phyloP scores from a whole-genome alignment of 2,888 invertebrate genomes.

The Euplagia quadripunctaria region DNA sequence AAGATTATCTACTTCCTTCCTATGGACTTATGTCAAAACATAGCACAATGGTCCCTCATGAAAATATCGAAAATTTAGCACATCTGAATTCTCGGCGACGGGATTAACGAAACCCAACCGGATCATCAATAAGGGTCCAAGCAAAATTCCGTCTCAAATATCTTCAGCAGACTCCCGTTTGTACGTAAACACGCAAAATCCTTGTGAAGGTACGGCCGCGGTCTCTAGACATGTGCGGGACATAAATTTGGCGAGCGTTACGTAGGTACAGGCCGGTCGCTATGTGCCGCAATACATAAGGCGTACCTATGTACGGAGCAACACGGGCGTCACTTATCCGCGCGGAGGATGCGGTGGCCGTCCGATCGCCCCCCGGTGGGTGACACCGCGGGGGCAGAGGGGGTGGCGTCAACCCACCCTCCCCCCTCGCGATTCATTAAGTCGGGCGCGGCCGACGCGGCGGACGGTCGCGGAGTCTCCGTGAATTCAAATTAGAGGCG shows the following conservation, averaged over 20 bases:
- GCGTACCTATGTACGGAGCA: slow-evolving; percentile 81
- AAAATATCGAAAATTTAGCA: slow-evolving; percentile 36
- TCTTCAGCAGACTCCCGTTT: slow-evolving; percentile 76
- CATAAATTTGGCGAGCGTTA: slow-evolving; percentile 87
- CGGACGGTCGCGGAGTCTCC: slow-evolving; percentile 87
- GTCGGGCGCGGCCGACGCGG: slow-evolving; percentile 87
- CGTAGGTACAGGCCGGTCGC: slow-evolving; percentile 84
- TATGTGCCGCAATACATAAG: slow-evolving; percentile 83
- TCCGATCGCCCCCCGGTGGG: slow-evolving; percentile 79
- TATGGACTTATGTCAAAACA: slow-evolving; percentile 17
- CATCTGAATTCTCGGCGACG: slow-evolving; percentile 41
- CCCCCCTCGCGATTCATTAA: slow-evolving; percentile 85
- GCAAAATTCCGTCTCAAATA: slow-evolving; percentile 82
- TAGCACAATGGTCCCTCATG: slow-evolving; percentile 16
- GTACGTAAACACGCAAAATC: slow-evolving; percentile 87
- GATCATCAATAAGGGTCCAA: slow-evolving; percentile 83
- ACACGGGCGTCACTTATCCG: slow-evolving; percentile 88
- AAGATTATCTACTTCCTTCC: slow-evolving; percentile 31
- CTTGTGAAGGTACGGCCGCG: slow-evolving; percentile 86
- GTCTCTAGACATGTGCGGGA: slow-evolving; percentile 87
- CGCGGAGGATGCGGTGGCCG: slow-evolving; percentile 87
- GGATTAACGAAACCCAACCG: slow-evolving; percentile 67
- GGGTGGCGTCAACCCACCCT: slow-evolving; percentile 61
- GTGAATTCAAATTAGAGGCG: slow-evolving; percentile 87
- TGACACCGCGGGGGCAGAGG: slow-evolving; percentile 30